Conservation (phyloP, 1,140 invertebrate species). For the Platyscapa corneri region DNA sequence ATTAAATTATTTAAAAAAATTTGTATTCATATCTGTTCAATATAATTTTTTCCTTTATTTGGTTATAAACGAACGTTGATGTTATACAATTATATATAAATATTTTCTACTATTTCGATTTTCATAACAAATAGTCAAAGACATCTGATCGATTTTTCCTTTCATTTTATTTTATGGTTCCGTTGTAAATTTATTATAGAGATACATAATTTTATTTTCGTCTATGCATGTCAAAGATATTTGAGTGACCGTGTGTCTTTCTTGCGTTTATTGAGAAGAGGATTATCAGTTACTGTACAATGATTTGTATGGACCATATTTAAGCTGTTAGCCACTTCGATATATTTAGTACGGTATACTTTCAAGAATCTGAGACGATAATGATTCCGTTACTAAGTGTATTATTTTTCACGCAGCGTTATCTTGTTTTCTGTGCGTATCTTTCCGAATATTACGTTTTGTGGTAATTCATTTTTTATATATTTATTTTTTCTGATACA, state of each 20-base stretch:
- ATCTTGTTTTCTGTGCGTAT: neutral
- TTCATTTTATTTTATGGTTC: neutral
- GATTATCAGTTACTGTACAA: constrained; percentile 7
- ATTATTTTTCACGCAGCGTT: constrained; percentile 5
- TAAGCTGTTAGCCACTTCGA: neutral
- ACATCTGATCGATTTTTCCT: neutral
- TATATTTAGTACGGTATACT: neutral
- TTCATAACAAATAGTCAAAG: neutral
- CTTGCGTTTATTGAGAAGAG: neutral
- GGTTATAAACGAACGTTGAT: no score
- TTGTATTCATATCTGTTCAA: no score
- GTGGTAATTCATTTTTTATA: neutral
- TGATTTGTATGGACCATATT: neutral
- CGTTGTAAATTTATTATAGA: neutral
- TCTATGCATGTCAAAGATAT: constrained; percentile 2
- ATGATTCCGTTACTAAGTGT: neutral
- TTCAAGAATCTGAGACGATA: neutral
- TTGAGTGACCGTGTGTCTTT: neutral
- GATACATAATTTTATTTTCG: neutral
- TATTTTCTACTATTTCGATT: no score
- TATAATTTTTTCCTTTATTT: no score
- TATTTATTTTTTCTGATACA: neutral
- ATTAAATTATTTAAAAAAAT: no score
- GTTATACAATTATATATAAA: no score
- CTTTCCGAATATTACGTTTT: neutral